phyloP scores from a whole-genome alignment of 2,113 vertebrate genomes.

The Martes martes region DNA sequence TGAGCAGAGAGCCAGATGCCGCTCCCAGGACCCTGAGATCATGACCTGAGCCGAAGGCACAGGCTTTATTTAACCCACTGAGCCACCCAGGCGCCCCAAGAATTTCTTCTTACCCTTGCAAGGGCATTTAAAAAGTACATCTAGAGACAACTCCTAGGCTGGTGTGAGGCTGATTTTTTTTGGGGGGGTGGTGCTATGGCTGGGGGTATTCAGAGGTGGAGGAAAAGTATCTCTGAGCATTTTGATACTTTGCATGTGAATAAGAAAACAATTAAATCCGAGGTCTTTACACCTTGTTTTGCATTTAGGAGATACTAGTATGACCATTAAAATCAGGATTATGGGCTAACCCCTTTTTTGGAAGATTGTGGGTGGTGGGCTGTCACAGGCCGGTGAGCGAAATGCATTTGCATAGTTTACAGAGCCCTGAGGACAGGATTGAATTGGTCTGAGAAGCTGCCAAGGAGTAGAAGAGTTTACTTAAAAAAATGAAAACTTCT shows the following conservation, averaged over 20 bases:
- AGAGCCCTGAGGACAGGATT: not conserved
- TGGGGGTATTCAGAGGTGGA: not conserved
- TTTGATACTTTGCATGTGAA: constrained; percentile 3
- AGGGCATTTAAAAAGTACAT: not conserved
- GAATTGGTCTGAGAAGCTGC: not conserved
- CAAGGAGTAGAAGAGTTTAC: not conserved
- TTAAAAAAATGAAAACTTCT: not conserved
- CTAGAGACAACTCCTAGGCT: not conserved
- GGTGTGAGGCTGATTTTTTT: not conserved
- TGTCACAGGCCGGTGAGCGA: not conserved
- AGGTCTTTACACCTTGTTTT: not conserved
- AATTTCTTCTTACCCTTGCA: not conserved
- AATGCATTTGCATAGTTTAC: not conserved
- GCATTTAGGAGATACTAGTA: not conserved
- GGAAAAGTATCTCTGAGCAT: not conserved
- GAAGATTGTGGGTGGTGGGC: not conserved
- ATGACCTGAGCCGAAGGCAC: too few relatives aligned
- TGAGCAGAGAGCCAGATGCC: too few relatives aligned
- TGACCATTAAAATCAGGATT: not conserved
- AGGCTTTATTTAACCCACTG: too few relatives aligned
- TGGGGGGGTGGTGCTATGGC: not conserved
- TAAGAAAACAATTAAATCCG: constrained; percentile 28
- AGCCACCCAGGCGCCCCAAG: not conserved
- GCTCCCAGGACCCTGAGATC: too few relatives aligned
- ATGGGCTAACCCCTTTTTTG: not conserved